Evolutionary conservation across 2,888 invertebrate genomes (phyloP).

Genomic region (Macaria liturata): DNA sequence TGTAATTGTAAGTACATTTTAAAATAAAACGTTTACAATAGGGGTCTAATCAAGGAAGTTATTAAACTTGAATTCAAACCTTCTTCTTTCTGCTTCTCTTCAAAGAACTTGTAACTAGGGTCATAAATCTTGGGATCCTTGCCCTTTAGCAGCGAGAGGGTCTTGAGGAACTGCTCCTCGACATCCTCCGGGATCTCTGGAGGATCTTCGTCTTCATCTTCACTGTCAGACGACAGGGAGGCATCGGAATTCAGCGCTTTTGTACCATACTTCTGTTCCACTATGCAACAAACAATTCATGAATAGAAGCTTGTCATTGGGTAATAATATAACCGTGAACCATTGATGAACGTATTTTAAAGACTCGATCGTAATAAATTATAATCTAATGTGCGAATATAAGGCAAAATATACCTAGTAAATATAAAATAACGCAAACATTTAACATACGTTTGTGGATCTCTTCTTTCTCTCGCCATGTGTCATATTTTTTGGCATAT

Average conservation of each 20-base stretch:
- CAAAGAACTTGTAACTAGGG: constrained; percentile 88
- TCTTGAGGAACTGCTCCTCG: constrained; percentile 94
- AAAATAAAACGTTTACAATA: too few relatives aligned
- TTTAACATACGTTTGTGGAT: constrained; percentile 88
- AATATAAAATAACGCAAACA: neutral
- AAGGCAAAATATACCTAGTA: neutral
- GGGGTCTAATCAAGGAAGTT: too few relatives aligned
- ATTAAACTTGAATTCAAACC: constrained; percentile 38
- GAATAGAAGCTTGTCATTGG: too few relatives aligned
- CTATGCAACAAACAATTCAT: constrained; percentile 62
- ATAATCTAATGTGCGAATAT: too few relatives aligned
- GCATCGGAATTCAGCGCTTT: constrained; percentile 71
- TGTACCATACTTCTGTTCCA: constrained; percentile 89
- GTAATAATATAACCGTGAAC: too few relatives aligned
- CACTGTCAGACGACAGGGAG: constrained; percentile 79
- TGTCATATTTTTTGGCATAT: constrained; percentile 93
- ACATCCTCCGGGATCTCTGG: constrained; percentile 84
- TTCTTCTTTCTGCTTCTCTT: constrained; percentile 67
- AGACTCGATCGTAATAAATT: too few relatives aligned
- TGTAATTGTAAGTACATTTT: neutral
- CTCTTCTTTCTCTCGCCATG: constrained; percentile 93
- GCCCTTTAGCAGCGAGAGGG: constrained; percentile 92
- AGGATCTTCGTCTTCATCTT: constrained; percentile 85
- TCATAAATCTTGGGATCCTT: constrained; percentile 96
- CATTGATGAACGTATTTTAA: too few relatives aligned